Evolutionary conservation across 2,797 vertebrate species (phyloP), one percentile per base, ranked within the genome.

Genomic region (Pempheris klunzingeri): DNA sequence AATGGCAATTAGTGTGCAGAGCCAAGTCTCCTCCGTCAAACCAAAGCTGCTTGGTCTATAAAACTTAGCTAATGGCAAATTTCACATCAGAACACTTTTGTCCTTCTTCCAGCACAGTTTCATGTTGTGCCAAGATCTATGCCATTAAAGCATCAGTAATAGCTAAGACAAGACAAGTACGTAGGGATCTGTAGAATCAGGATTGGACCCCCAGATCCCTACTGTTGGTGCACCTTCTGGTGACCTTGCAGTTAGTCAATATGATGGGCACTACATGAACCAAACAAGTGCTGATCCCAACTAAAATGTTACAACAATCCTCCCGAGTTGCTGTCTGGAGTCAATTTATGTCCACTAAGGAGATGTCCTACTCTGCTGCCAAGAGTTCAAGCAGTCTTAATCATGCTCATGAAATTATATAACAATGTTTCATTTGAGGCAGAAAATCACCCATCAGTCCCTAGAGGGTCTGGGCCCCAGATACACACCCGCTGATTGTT

Each of bases 41-140:
- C 11, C 57, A 72, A 59, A 55, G 49, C 65, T 54, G 41, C 15
- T 77, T 47, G 34, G 46, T 79, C 80, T 73, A 76, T 83, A 76
- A 85, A 78, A 78, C 53, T 34, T 60, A 26, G 65, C 82, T 82
- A 76, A 84, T 52, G 61, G 72, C 66, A 28, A 15, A 66, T 80
- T 76, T 77, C 69, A 78, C 74, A 71, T 72, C n/a, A 34, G 61
- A 74, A 66, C 62, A 55, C 7, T 47, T 77, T 26, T 72, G 62
- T 74, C 26, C 24, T 28, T 20, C 14, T 59, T 81, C 82, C 82
- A 87, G 52, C 60, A 47, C 28, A 60, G 32, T 47, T 67, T 39
- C 34, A 47, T 14, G 28, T 71, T n/a, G 26, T 52, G 78, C 78
- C 86, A 88, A 82, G 36, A 82, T 64, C 44, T 78, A 55, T 32